Conservation (phyloP, 2,797 vertebrate genomes). For the Peromyscus eremicus region DNA sequence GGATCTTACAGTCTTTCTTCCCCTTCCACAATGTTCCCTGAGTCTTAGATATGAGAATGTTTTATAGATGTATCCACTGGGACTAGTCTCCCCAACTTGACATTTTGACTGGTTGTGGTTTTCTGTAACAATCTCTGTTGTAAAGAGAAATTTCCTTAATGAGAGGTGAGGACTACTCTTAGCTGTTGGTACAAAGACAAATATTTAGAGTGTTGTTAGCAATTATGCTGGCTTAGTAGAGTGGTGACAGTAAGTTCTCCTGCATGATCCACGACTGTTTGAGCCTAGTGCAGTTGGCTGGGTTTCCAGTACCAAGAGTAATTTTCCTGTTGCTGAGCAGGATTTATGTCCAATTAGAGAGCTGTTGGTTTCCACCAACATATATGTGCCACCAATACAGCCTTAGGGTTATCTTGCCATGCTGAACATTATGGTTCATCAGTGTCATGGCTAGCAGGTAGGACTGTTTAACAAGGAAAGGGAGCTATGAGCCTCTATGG, state of each 20-base stretch:
- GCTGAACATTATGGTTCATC: not conserved
- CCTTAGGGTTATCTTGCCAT: not conserved
- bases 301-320: not conserved
- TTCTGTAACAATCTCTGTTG: not conserved
- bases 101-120: not conserved
- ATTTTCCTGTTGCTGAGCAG: not conserved
- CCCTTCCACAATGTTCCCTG: not conserved
- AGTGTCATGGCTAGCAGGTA: not conserved
- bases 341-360: not conserved
- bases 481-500: not conserved
- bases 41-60: not conserved
- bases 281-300: not conserved
- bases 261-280: not conserved
- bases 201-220: not conserved
- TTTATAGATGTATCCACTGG: not conserved
- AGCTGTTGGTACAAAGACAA: not conserved
- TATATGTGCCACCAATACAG: not conserved
- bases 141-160: not conserved
- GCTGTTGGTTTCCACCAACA: not conserved
- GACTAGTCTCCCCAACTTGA: not conserved
- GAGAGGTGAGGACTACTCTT: not conserved
- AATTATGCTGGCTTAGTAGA: not conserved
- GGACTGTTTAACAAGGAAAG: not conserved
- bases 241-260: not conserved
- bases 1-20: not conserved